Evolutionary conservation across 1,140 invertebrate species (phyloP), one percentile per base, ranked within the genome.

Genomic region (Anthonomus grandis): DNA sequence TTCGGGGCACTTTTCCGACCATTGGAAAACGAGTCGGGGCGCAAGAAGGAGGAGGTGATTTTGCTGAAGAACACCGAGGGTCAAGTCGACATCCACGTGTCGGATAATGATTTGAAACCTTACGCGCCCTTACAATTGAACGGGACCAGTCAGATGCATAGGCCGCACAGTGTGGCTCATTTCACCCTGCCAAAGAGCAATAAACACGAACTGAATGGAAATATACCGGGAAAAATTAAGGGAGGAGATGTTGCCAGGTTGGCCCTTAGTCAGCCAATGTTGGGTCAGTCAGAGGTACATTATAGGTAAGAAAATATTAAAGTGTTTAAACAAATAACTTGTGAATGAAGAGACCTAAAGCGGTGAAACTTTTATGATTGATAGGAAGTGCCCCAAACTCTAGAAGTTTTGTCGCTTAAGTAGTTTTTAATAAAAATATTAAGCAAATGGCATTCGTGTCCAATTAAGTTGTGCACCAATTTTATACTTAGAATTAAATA

Each of bases 1-100:
- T 90, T 94, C 60, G 93, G 93, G 9, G 79, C 85, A 0, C 76
- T 95, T 62, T 95, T 95, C 69, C 76, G 86, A 38, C 91, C 87
- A 0, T 65, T 85, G n/a, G 71, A 79, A 51, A 74, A 67, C 22
- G 58, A 76, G 64, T 71, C 73, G 51, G 68, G 76, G 64, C n/a
- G 9, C n/a, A 37, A 57, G 37, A 46, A 70, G 53, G 75, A 41
- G 65, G 71, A 2, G 74, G 75, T 66, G 52, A 64, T 42, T 66
- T 68, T 31, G 4, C 15, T 53, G 17, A 75, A 77, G 42, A 68
- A 70, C 2, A 54, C 58, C 9, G 59, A 65, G 21, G 70, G 45
- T 2, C 54, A 64, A 42, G 45, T 67, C 8, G 69, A 70, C 53
- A 55, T 73, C n/a, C 68, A 70, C 46, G 51, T 66, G n/a, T 70